phyloP scores from a whole-genome alignment of 2,888 invertebrate genomes.

The Epinotia brunnichana region DNA sequence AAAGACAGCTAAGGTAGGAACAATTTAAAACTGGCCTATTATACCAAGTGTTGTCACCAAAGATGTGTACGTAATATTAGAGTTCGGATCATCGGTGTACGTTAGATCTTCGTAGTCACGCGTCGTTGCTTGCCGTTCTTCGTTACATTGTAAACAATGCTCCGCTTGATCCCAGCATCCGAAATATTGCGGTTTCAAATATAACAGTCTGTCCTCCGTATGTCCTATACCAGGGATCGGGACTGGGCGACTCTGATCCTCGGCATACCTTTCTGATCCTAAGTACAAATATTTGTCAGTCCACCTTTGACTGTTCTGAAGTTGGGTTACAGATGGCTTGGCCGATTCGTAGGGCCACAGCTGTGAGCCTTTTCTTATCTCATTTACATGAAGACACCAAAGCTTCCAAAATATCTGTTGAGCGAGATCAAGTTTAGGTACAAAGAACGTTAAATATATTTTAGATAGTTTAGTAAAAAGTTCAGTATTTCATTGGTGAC shows the following conservation, averaged over 20 bases:
- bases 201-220: slow-evolving; percentile 62
- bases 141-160: slow-evolving; percentile 65
- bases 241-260: slow-evolving; percentile 60
- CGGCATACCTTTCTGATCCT: slow-evolving; percentile 71
- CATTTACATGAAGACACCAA: slow-evolving; percentile 83
- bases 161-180: slow-evolving; percentile 65
- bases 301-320: slow-evolving; percentile 65
- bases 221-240: slow-evolving; percentile 63
- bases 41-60: slow-evolving; percentile 45
- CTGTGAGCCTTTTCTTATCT: slow-evolving; percentile 55
- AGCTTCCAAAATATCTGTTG: slow-evolving; percentile 83
- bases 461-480: neutral
- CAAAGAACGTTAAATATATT: neutral
- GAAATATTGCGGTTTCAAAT: slow-evolving; percentile 64
- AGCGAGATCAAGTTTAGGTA: neutral
- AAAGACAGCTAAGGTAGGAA: too few relatives aligned
- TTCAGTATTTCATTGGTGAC: too few relatives aligned
- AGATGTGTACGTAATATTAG: slow-evolving; percentile 48
- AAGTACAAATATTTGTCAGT: slow-evolving; percentile 83
- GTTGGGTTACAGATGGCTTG: neutral
- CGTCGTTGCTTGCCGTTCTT: slow-evolving; percentile 43
- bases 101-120: slow-evolving; percentile 44
- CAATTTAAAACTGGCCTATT: slow-evolving; percentile 22
- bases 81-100: slow-evolving; percentile 48
- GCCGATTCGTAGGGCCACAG: slow-evolving; percentile 43